A percentile compares a stretch with the other conserved stretches of the same genome.
These are phyloP conservation scores for Cheilosia soror DNA, from an alignment of 2,888 invertebrate genomes.

Conservation along the genomic window DNA sequence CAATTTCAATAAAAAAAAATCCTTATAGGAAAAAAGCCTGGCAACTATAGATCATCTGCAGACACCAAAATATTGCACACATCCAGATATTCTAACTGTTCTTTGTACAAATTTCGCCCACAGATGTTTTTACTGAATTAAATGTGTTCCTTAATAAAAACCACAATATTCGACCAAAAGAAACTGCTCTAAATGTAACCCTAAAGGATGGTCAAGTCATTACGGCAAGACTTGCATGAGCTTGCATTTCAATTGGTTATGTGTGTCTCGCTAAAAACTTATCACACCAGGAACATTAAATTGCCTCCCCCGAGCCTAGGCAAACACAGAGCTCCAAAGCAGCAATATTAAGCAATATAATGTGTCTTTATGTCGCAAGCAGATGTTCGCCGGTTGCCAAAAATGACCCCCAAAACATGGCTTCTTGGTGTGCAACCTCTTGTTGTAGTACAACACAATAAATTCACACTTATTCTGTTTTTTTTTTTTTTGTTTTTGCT, in stretches of 20 bases:
- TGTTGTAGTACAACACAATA: conserved; percentile 57
- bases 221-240: conserved; percentile 32
- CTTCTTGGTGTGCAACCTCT: conserved; percentile 27
- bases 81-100: too few species aligned
- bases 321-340: conserved; percentile 8
- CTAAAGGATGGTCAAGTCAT: conserved; percentile 46
- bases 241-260: conserved; percentile 62
- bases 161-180: conserved; percentile 9
- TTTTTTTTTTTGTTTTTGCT: conserved; percentile 5
- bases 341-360: conserved; percentile 62
- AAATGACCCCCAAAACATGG: conserved; percentile 45
- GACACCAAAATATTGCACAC: too few species aligned
- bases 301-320: conserved; percentile 30
- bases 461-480: conserved; percentile 50
- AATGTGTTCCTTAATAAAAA: not conserved
- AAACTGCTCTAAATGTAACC: not conserved
- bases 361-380: conserved; percentile 67
- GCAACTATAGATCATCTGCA: too few species aligned
- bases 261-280: conserved; percentile 33
- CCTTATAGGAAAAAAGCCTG: too few species aligned
- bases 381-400: conserved; percentile 67
- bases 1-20: too few species aligned
- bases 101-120: too few species aligned
- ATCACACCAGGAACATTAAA: conserved; percentile 43
- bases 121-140: not conserved